These are phyloP conservation scores for Galago senegalensis DNA, from an alignment of 2,797 vertebrate species.

Conservation along the genomic window DNA sequence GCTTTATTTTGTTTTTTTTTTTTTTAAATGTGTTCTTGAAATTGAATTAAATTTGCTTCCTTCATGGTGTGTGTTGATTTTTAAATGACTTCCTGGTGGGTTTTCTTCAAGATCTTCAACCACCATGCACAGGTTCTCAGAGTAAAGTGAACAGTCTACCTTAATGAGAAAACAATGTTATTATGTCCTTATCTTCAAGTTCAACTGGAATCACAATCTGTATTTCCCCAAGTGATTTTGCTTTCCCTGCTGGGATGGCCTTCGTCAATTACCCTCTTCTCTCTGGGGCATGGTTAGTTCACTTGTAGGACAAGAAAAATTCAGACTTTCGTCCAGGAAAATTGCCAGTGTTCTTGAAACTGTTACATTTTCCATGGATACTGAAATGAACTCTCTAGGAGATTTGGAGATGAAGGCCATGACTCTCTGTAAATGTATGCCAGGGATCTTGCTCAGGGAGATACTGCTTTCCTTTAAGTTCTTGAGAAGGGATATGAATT, in stretches of 20 bases:
- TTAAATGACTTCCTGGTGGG: conserved; percentile 79
- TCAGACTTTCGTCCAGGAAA: conserved; percentile 56
- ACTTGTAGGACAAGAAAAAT: conserved; percentile 51
- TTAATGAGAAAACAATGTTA: fast-evolving
- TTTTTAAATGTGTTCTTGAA: conserved; percentile 49
- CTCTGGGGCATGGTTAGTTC: conserved; percentile 34
- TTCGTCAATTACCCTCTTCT: conserved; percentile 56
- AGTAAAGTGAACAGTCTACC: conserved; percentile 28
- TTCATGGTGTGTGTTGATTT: conserved; percentile 69
- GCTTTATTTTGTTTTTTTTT: conserved; percentile 47
- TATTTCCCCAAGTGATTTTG: conserved; percentile 66
- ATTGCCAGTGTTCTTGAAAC: conserved; percentile 58
- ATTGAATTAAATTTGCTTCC: conserved; percentile 71
- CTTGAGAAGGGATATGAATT: not conserved
- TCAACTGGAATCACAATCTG: conserved; percentile 55
- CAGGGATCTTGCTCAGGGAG: not conserved
- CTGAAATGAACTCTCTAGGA: not conserved
- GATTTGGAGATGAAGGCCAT: conserved; percentile 18
- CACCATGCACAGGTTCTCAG: conserved; percentile 62
- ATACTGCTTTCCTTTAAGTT: not conserved
- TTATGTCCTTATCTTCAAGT: conserved; percentile 66
- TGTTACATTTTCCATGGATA: not conserved
- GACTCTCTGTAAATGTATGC: not conserved
- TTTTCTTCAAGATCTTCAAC: conserved; percentile 62
- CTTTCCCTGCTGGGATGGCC: conserved; percentile 59